phyloP scores from a whole-genome alignment of 2,888 invertebrate genomes.

The Chloroclystis v-ata region DNA sequence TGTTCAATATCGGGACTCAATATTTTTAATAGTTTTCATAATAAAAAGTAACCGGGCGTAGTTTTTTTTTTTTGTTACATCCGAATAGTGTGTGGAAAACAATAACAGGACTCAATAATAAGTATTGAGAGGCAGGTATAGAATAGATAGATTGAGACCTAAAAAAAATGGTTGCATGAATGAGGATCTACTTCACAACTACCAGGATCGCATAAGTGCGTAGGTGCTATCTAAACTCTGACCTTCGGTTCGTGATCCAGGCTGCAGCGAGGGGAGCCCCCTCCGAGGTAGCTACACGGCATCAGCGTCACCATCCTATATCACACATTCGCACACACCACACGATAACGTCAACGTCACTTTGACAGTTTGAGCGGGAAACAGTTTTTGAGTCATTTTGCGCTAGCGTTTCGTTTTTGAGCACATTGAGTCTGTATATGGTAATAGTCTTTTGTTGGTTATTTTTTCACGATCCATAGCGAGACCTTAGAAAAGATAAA shows the following conservation, averaged over 20 bases:
- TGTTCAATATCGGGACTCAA: no score
- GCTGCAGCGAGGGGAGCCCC: constrained; percentile 75
- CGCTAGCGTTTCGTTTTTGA: constrained; percentile 52
- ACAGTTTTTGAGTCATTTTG: constrained; percentile 58
- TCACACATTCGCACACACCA: constrained; percentile 51
- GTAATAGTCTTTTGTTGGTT: constrained; percentile 34
- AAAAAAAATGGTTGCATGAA: constrained; percentile 17
- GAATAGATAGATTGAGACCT: no score
- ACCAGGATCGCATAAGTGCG: constrained; percentile 1
- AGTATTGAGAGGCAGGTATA: no score
- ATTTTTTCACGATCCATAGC: constrained; percentile 47
- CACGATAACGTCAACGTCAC: constrained; percentile 56
- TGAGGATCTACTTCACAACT: constrained; percentile 18
- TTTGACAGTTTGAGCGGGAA: constrained; percentile 62
- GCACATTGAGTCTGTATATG: constrained; percentile 36
- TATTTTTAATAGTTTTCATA: no score
- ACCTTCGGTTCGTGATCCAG: constrained; percentile 76
- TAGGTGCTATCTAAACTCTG: constrained; percentile 38
- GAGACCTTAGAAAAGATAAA: constrained; percentile 16
- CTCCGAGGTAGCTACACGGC: constrained; percentile 82
- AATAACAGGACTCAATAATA: no score
- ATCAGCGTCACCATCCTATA: constrained; percentile 81
- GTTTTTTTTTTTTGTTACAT: no score
- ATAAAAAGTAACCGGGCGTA: no score
- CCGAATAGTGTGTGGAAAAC: no score